Conservation (phyloP, 2,888 invertebrate species). For the Caenorhabditis japonica region DNA sequence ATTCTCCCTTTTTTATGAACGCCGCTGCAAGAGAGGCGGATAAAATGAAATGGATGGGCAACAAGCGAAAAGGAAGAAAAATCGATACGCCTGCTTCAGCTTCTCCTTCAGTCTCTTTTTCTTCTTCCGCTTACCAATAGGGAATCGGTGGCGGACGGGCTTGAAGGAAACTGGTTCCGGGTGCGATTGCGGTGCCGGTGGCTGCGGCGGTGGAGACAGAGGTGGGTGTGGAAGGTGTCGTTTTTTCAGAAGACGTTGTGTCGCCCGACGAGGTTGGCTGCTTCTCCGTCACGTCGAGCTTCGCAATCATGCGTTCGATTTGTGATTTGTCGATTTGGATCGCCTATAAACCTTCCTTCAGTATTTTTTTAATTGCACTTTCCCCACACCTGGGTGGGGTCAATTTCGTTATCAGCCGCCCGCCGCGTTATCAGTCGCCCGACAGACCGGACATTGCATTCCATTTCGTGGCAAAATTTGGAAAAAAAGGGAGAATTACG, state of each 20-base stretch:
- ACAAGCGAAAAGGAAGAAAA: background rate
- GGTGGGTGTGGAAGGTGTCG: conserved; percentile 25
- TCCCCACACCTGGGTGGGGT: too few relatives aligned
- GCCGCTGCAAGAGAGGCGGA: background rate
- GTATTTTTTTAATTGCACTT: too few relatives aligned
- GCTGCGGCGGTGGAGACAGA: conserved; percentile 12
- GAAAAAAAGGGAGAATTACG: too few relatives aligned
- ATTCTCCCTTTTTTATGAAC: conserved; percentile 27
- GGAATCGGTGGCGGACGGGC: conserved; percentile 51
- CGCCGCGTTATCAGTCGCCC: too few relatives aligned
- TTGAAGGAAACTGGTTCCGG: background rate
- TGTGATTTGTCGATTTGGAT: conserved; percentile 65
- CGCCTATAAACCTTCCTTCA: conserved; percentile 52
- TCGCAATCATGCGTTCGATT: conserved; percentile 62
- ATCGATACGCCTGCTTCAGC: conserved; percentile 15
- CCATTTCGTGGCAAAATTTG: too few relatives aligned
- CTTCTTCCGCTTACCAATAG: conserved; percentile 41
- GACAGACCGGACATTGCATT: too few relatives aligned
- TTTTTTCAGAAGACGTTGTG: conserved; percentile 20
- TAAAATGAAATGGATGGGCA: background rate
- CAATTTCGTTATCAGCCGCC: conserved; percentile 10
- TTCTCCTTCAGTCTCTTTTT: background rate
- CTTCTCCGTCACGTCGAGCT: conserved; percentile 48
- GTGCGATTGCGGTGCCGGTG: conserved; percentile 2
- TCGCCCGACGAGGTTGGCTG: background rate